Evolutionary conservation across 2,113 vertebrate genomes (phyloP).

Genomic region (Pluvialis apricaria): DNA sequence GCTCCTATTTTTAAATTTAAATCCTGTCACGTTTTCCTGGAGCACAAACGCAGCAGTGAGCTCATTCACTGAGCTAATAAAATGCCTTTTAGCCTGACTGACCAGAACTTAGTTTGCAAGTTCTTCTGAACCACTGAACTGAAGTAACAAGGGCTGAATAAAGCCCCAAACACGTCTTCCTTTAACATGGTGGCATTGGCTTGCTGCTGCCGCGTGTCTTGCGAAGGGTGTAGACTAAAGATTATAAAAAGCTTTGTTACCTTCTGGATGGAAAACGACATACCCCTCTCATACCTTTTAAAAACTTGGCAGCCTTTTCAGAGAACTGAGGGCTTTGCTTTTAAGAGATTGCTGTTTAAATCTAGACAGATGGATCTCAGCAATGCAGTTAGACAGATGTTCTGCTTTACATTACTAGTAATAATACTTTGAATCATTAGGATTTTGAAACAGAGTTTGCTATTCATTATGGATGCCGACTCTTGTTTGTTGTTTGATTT

Average conservation of each 20-base stretch:
- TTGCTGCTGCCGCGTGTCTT: neutral
- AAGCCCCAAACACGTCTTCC: neutral
- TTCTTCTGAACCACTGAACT: neutral
- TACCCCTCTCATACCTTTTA: neutral
- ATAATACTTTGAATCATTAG: slow-evolving; percentile 41
- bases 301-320: neutral
- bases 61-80: neutral
- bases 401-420: slow-evolving; percentile 17
- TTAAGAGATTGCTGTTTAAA: slow-evolving; percentile 3
- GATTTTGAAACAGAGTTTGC: slow-evolving; percentile 27
- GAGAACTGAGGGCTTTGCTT: neutral
- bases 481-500: slow-evolving; percentile 34
- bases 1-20: neutral
- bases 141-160: neutral
- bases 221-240: neutral
- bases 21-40: neutral
- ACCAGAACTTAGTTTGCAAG: neutral
- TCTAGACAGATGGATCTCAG: slow-evolving; percentile 18
- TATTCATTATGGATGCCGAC: slow-evolving; percentile 10
- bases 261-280: neutral
- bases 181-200: neutral
- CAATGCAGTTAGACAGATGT: neutral
- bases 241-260: neutral
- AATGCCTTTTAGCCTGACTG: neutral
- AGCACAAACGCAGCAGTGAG: neutral